Base-by-base conservation (phyloP, 2,888 invertebrate species). In the Drosophila robusta region DNA sequence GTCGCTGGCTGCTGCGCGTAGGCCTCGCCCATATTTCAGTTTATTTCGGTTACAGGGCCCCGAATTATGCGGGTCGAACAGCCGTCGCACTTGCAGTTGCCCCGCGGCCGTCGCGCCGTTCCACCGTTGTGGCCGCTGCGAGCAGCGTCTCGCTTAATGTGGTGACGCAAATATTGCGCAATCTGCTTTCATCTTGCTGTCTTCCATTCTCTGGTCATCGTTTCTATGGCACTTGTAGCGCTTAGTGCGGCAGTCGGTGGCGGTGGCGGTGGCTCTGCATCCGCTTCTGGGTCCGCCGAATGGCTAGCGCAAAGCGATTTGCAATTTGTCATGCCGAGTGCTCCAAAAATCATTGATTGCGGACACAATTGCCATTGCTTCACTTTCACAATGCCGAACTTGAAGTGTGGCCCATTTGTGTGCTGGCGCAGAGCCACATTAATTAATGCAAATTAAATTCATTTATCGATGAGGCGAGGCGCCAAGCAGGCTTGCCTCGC, bases 361-460 rank as follows among this genome's bases (percentile, higher is more conserved):
- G 54, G 9, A 54, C 44, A 64, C 82, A 78, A 81, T 75, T 82
- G 66, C 41, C 70, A 42, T 66, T 54, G 77, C 51, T 44, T 50
- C 47, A 73, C 74, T 78, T 81, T 78, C 78, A 78, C 78, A 77
- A 68, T 29, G 38, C 12, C 22, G 3, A 49, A 12, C 11, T 44
- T 6, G 12, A 12, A 24, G 11, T 2, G 18, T 45, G 22, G 16
- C 5, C 0, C 16, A 24, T 39, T 32, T 14, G 51, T 51, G 41
- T 64, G 46, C 51, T 62, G 26, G 26, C 26, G 8, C 2, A 36
- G 58, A 49, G 67, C 77, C 47, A 61, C 46, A 60, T 74, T 70
- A 78, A 83, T 29, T 79, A 80, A 83, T 83, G 80, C 73, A 86
- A 86, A 86, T 83, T 83, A 86, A 80, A 78, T 80, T 71, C 29